A percentile compares a stretch with the other conserved stretches of the same genome.
Conservation (phyloP, 2,797 vertebrate species). For the Eospalax fontanierii region DNA sequence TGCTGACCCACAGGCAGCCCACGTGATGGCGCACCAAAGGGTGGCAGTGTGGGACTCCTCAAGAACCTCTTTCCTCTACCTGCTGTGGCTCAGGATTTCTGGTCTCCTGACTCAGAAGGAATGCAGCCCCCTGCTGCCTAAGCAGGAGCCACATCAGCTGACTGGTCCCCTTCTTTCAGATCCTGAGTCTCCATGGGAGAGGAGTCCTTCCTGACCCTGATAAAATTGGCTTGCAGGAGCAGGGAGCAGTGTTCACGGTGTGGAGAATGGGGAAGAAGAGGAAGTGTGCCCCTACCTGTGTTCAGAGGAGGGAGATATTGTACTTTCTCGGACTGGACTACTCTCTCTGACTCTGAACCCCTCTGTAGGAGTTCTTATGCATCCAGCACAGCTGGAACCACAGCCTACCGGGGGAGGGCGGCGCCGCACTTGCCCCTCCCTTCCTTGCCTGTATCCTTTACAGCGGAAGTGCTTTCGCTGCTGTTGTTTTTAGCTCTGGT, state of each 20-base stretch:
- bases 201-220: neutral
- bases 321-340: fast-evolving
- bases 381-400: neutral
- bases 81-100: neutral
- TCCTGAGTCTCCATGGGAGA: neutral
- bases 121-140: neutral
- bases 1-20: neutral
- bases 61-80: neutral
- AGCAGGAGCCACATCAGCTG: neutral
- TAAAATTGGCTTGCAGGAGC: neutral
- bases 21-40: neutral
- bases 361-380: neutral
- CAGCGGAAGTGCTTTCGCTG: neutral
- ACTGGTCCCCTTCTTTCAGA: neutral
- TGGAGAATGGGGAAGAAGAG: neutral
- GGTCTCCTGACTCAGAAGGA: neutral
- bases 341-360: neutral
- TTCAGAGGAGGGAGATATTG: neutral
- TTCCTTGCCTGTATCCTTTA: neutral
- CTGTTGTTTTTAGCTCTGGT: neutral
- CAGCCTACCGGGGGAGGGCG: too few species aligned
- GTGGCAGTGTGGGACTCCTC: neutral
- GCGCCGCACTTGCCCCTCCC: neutral
- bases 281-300: neutral
- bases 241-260: neutral